These are phyloP conservation scores for Callitettix versicolor DNA, from an alignment of 1,140 invertebrate species.

Conservation along the genomic window DNA sequence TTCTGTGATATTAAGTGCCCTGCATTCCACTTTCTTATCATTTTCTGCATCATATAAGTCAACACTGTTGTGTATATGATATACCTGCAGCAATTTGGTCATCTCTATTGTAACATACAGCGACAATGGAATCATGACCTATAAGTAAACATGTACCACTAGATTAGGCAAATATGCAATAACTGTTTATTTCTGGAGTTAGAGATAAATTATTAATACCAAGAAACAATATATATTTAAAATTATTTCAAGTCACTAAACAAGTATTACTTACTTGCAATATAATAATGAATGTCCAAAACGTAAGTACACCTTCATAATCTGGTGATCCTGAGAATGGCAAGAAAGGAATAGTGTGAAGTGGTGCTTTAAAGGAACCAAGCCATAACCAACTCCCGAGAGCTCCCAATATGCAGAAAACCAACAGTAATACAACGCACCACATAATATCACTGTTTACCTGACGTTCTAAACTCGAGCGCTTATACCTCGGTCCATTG, in stretches of 20 bases:
- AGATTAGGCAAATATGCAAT: conserved; percentile 2
- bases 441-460: conserved; percentile 95
- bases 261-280: conserved; percentile 56
- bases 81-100: conserved; percentile 92
- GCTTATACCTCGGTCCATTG: conserved; percentile 88
- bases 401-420: conserved; percentile 84
- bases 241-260: neutral
- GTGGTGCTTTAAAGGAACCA: conserved; percentile 38
- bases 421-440: conserved; percentile 86
- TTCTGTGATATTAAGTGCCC: conserved; percentile 93
- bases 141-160: conserved; percentile 24
- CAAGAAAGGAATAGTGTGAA: conserved; percentile 49
- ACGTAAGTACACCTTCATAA: conserved; percentile 76
- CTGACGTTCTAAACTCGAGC: conserved; percentile 79
- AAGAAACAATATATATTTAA: conserved; percentile 1
- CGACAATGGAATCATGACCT: conserved; percentile 94
- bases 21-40: conserved; percentile 82
- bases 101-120: conserved; percentile 95
- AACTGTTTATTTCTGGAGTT: neutral
- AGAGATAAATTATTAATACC: neutral
- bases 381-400: conserved; percentile 82
- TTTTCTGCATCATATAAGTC: conserved; percentile 73
- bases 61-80: conserved; percentile 85
- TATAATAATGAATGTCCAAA: conserved; percentile 93
- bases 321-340: conserved; percentile 31